Conservation (phyloP, 1,140 invertebrate species). For the Solenopsis fugax region DNA sequence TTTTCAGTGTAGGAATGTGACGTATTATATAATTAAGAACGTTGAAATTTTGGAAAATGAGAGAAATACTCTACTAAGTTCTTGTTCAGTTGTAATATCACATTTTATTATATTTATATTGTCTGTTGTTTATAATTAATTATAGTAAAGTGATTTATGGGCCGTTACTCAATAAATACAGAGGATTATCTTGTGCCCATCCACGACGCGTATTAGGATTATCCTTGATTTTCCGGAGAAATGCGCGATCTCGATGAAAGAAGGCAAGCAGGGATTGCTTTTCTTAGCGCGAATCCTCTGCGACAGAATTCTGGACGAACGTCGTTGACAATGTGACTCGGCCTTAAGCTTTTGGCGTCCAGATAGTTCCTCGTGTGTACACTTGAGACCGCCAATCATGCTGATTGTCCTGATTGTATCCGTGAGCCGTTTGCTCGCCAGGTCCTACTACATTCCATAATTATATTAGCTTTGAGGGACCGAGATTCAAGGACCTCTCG, state of each 20-base stretch:
- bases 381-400: slow-evolving; percentile 80
- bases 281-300: neutral
- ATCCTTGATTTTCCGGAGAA: neutral
- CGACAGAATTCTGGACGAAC: slow-evolving; percentile 1
- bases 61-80: neutral
- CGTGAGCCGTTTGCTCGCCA: slow-evolving; percentile 77
- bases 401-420: slow-evolving; percentile 80
- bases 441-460: slow-evolving; percentile 75
- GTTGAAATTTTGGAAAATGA: neutral
- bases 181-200: neutral
- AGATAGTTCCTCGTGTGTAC: slow-evolving; percentile 72
- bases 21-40: neutral
- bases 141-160: neutral
- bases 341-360: slow-evolving; percentile 70
- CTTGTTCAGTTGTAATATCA: neutral
- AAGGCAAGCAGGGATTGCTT: neutral
- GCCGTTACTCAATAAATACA: neutral
- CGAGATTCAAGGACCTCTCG: slow-evolving; percentile 61
- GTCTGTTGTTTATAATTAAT: neutral
- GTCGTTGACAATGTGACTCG: slow-evolving; percentile 54
- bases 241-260: neutral
- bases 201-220: neutral
- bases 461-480: slow-evolving; percentile 80
- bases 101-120: neutral
- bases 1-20: too few relatives aligned